Evolutionary conservation across 2,888 invertebrate species (phyloP), one percentile per base, ranked within the genome.

Genomic region (Ectemnius continuus): DNA sequence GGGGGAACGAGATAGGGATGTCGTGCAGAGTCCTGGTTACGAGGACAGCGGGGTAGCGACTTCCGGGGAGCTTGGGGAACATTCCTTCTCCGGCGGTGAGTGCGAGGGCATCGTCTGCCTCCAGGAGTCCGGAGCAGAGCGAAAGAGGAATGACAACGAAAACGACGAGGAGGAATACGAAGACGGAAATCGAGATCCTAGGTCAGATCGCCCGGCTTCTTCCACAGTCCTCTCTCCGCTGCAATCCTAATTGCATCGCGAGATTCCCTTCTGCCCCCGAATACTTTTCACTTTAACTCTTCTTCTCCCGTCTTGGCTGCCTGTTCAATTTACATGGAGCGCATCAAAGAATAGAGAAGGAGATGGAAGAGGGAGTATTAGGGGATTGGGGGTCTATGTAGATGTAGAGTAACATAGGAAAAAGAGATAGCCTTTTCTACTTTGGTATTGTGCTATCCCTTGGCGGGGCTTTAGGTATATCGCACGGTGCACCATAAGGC

Each of bases 401-500:
- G 14, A 36, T 36, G 36, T 36, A 36, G 14, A 56, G 4, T 11
- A 13, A 60, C 11, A 28, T 48, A 16, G 6, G 6, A 46, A 61
- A 65, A 61, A 2, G 23, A 46, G 20, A 20, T 45, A 4, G 8
- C 18, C 45, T 28, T 56, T 8, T 11, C 48, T 20, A 60, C 47
- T 61, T 66, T 62, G 45, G 57, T 18, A 72, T 72, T 52, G 57
- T 18, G 46, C 14, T 63, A 5, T 36, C 56, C 65, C 66, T 62
- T 69, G 59, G 46, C 52, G 36, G 58, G 57, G 48, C 59, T 61
- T 56, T 69, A 81, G 79, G 61, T 65, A 81, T 67, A 67, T 62
- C 45, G 84, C 84, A 58, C 71, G 83, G 74, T 88, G 85, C 75
- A 92, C 92, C 64, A 91, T 93, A 75, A 90, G 89, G 76, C 92